Conservation (phyloP, 2,888 invertebrate genomes). For the Meandrusa payeni region DNA sequence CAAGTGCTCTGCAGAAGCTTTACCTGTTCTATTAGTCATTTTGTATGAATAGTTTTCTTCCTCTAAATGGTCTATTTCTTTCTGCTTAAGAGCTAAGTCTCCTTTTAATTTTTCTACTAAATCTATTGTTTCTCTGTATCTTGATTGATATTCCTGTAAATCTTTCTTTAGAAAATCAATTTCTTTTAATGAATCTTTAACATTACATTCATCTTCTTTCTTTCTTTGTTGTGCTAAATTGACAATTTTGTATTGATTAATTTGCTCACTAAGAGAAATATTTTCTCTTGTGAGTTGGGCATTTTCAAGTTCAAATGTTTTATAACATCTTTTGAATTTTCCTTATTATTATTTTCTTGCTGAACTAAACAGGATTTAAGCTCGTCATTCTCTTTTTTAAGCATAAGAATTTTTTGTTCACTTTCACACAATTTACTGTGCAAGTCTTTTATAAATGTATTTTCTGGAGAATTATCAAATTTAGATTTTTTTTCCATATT, state of each 20-base stretch:
- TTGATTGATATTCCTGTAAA: constrained; percentile 61
- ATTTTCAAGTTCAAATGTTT: constrained; percentile 67
- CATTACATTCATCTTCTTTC: constrained; percentile 45
- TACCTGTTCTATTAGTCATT: constrained; percentile 65
- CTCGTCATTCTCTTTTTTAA: constrained; percentile 72
- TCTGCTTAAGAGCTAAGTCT: constrained; percentile 64
- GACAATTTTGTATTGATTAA: constrained; percentile 58
- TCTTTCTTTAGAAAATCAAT: constrained; percentile 57
- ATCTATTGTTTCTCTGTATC: constrained; percentile 61
- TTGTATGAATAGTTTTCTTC: constrained; percentile 72
- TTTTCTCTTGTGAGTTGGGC: constrained; percentile 69
- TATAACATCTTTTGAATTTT: constrained; percentile 66
- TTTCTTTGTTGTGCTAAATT: constrained; percentile 43
- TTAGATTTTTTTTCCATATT: constrained; percentile 42
- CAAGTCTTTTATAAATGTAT: constrained; percentile 59
- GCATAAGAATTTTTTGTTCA: constrained; percentile 70
- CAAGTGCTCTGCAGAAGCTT: constrained; percentile 64
- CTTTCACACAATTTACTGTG: constrained; percentile 69
- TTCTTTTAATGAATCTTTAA: constrained; percentile 53
- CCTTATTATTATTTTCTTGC: constrained; percentile 48
- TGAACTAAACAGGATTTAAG: constrained; percentile 44
- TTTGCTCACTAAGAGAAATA: constrained; percentile 57
- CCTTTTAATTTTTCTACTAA: constrained; percentile 62
- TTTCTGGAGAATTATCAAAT: constrained; percentile 38
- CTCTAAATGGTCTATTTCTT: constrained; percentile 63